Percentiles rank a stretch among this genome's conserved stretches.
Conservation (phyloP, 2,888 invertebrate species). For the Eurois occulta region DNA sequence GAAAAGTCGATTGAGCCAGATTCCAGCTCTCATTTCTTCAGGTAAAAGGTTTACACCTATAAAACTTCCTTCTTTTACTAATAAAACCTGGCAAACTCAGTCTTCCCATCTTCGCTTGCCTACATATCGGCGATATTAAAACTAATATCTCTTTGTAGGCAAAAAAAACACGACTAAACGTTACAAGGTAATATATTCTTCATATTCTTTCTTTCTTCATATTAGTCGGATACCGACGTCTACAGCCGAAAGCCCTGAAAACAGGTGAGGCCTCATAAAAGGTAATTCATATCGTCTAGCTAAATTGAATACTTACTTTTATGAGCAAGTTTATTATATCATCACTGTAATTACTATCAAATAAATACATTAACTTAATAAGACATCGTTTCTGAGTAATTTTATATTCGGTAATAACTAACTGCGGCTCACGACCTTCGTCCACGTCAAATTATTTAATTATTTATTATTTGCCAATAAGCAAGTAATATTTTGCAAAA, state of each 20-base stretch:
- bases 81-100: not conserved
- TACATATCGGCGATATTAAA: slow-evolving; percentile 26
- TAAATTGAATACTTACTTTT: slow-evolving; percentile 23
- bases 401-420: not conserved
- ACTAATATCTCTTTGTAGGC: slow-evolving; percentile 4
- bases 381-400: not conserved
- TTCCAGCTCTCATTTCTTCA: not conserved
- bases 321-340: not conserved
- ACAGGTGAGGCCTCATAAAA: slow-evolving; percentile 9
- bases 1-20: not conserved
- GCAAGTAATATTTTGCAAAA: too few species aligned
- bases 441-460: too few species aligned
- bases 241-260: slow-evolving; percentile 6
- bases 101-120: not conserved
- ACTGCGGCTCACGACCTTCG: not conserved
- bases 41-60: not conserved
- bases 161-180: not conserved
- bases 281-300: slow-evolving; percentile 19
- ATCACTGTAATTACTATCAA: not conserved
- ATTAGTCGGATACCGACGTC: not conserved
- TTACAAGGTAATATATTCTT: slow-evolving; percentile 33
- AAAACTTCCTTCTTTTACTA: not conserved
- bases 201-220: slow-evolving; percentile 12
- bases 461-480: too few species aligned
- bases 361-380: not conserved